Evolutionary conservation across 2,113 vertebrate species (phyloP).

Genomic region (Rhadina sibilatrix): DNA sequence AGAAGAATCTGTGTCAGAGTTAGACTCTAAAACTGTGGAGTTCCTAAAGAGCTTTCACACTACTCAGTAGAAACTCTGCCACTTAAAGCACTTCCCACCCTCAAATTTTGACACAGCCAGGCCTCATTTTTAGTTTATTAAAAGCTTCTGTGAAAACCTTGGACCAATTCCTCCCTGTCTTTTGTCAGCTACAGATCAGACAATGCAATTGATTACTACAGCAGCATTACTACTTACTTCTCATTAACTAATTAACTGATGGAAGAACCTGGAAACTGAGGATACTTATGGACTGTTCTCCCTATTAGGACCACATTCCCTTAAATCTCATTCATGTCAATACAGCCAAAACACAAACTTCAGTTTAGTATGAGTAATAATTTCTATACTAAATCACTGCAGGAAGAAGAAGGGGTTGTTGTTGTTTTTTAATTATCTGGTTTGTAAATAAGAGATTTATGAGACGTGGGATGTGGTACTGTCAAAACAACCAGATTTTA

Average conservation of each 20-base stretch:
- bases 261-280: neutral
- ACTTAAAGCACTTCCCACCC: rapidly evolving
- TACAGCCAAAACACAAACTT: neutral
- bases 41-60: neutral
- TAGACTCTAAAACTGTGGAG: neutral
- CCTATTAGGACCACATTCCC: neutral
- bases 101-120: neutral
- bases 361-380: neutral
- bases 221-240: neutral
- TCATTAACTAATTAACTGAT: neutral
- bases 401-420: neutral
- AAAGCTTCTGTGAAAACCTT: neutral
- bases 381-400: neutral
- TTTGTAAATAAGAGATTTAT: conserved; percentile 30
- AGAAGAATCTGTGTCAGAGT: neutral
- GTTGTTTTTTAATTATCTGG: neutral
- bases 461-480: neutral
- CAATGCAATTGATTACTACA: neutral
- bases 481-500: conserved; percentile 30
- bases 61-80: neutral
- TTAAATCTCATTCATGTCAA: neutral
- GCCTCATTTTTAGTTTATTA: neutral
- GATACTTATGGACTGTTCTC: neutral
- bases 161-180: neutral
- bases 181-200: neutral